A percentile compares a stretch with the other conserved stretches of the same genome.
Conservation (phyloP, 2,113 vertebrate genomes). For the Chinchilla lanigera region DNA sequence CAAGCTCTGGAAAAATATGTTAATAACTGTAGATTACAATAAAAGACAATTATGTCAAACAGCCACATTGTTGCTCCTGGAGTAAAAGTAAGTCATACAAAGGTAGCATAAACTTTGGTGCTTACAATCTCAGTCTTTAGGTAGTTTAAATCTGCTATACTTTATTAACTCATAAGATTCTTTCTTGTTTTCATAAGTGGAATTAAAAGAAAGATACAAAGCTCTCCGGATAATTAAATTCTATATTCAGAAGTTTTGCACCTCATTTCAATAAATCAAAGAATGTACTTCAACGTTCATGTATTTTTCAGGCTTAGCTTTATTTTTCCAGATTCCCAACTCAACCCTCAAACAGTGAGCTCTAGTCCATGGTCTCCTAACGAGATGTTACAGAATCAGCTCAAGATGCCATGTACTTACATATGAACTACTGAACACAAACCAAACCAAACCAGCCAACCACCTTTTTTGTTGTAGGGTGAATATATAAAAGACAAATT, state of each 20-base stretch:
- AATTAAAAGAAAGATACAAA: not conserved
- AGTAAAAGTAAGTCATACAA: constrained; percentile 29
- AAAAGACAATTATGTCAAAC: constrained; percentile 34
- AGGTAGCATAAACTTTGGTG: not conserved
- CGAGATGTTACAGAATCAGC: not conserved
- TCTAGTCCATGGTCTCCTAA: not conserved
- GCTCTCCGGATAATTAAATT: not conserved
- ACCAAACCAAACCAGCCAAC: not conserved
- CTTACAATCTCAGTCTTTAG: not conserved
- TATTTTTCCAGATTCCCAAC: constrained; percentile 29
- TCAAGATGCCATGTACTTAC: not conserved
- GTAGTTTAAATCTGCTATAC: not conserved
- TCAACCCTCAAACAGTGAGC: not conserved
- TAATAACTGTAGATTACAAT: not conserved
- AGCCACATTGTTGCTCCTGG: not conserved
- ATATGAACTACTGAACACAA: not conserved
- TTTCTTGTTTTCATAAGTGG: constrained; percentile 10
- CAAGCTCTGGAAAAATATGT: not conserved
- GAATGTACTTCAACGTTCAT: not conserved
- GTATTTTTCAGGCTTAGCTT: constrained; percentile 14
- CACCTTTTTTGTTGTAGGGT: not conserved
- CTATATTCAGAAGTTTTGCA: constrained; percentile 32
- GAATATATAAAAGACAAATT: not conserved
- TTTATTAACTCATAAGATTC: constrained; percentile 35
- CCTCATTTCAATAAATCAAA: constrained; percentile 33